Evolutionary conservation across 2,888 invertebrate genomes (phyloP), one percentile per base, ranked within the genome.

Genomic region (Lithosia quadra): DNA sequence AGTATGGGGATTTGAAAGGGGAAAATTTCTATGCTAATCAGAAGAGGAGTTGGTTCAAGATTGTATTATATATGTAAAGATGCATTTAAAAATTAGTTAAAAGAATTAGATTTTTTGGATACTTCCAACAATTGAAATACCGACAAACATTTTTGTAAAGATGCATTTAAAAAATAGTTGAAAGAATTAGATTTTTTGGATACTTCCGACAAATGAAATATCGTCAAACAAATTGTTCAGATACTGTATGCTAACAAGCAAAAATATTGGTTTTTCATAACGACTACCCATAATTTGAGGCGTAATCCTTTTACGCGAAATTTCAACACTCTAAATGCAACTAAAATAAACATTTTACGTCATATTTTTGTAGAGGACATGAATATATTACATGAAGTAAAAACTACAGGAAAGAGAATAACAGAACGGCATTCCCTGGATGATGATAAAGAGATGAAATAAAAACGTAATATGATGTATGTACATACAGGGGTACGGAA

Each of bases 381-480:
- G 18, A 43, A 49, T n/a, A n/a, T 18, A 49, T 13, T 11, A 56
- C 11, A 56, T 24, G 13, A 67, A 69, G 60, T 34, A 65, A 73
- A 68, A 77, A 65, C 63, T 65, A 39, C n/a, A 67, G 57, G 55
- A 72, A 70, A 76, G 24, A 67, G 70, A 71, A 78, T 78, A 70
- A 74, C 49, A 68, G 55, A 69, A 49, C 70, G 65, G 53, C 60
- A 67, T 65, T 62, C 65, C 72, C 67, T 9, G 53, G 68, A 55
- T 65, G 68, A 67, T 73, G 56, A 72, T 71, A 74, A 76, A 79
- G 69, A 69, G 39, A 49, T 28, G 39, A 77, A 67, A 62, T 65
- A 77, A 77, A 72, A 65, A 79, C 76, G 61, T 75, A 71, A 65
- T 72, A 71, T 68, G 60, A 64, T 63, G 34, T 49, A 57, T 65